Evolutionary conservation across 2,113 vertebrate species (phyloP), one percentile per base, ranked within the genome.

Genomic region (Murina feae): DNA sequence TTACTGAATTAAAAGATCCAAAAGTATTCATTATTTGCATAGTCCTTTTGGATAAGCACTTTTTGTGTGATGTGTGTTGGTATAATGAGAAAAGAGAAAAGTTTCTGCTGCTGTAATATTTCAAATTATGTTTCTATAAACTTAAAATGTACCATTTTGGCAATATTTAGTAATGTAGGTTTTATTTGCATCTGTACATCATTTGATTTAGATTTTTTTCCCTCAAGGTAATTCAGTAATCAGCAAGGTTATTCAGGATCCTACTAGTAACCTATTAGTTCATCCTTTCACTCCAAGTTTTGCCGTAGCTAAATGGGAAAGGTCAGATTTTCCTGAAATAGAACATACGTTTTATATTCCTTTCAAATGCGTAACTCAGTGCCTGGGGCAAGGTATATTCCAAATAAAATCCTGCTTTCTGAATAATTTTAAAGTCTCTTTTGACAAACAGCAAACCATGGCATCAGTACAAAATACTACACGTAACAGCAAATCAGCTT

Each of bases 81-180:
- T n/a, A n/a, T n/a, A n/a, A n/a, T n/a, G n/a, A n/a, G n/a, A n/a
- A 76, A 87, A 94, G 13, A 94, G 37, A 85, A 89, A 95, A 92
- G 69, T 81, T 79, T 91, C 35, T 94, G 25, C 39, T 81, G 66
- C 72, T 85, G 25, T 51, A 83, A 18, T 89, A 89, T 95, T 92
- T 82, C 39, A 94, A 60, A 87, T 96, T 83, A 51, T 28, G 6
- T 72, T 90, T 93, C 58, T 84, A 0, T 83, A 90, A 92, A 76
- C 11, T 93, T 87, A 88, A 74, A 96, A 72, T 78, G 11, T 90
- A 17, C 42, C 32, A 44, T 1, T 74, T 78, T 91, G 86, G 37
- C 76, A 90, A 13, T 75, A 87, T 82, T 65, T 82, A 63, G 13
- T 75, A 60, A 80, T 47, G 12, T 63, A 72, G 37, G 23, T 71